These are phyloP conservation scores for Cepaea nemoralis DNA, from an alignment of 1,140 invertebrate species.

Conservation along the genomic window DNA sequence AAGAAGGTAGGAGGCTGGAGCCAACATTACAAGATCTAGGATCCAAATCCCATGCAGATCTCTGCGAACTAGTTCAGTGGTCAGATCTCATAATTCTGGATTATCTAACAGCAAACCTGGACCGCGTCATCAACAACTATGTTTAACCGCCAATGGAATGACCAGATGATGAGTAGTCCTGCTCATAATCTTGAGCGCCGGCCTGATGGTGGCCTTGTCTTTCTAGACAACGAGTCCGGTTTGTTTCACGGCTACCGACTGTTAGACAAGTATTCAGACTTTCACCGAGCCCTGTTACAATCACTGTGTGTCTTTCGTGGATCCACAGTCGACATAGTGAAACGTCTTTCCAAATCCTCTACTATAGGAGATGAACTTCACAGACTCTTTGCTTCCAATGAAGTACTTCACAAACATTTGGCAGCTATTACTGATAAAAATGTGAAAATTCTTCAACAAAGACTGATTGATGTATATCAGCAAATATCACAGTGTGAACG, in stretches of 20 bases:
- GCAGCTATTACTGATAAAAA: constrained; percentile 85
- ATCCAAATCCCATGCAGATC: constrained; percentile 61
- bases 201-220: constrained; percentile 82
- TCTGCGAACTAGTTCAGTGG: constrained; percentile 88
- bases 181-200: constrained; percentile 86
- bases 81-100: constrained; percentile 90
- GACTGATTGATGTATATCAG: constrained; percentile 80
- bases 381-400: constrained; percentile 66
- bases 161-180: constrained; percentile 88
- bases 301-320: constrained; percentile 85
- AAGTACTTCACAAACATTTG: constrained; percentile 78
- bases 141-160: constrained; percentile 91
- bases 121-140: constrained; percentile 89
- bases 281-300: constrained; percentile 83
- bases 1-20: constrained; percentile 77
- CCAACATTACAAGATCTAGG: constrained; percentile 74
- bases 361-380: constrained; percentile 74
- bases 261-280: constrained; percentile 86
- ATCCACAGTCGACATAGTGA: constrained; percentile 79
- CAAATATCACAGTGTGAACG: constrained; percentile 81
- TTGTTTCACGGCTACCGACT: constrained; percentile 87
- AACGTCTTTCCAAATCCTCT: constrained; percentile 74
- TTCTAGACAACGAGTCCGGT: constrained; percentile 90
- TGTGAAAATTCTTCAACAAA: constrained; percentile 82
- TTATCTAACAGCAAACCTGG: constrained; percentile 89